phyloP scores from a whole-genome alignment of 2,113 vertebrate species.

The Orycteropus afer region DNA sequence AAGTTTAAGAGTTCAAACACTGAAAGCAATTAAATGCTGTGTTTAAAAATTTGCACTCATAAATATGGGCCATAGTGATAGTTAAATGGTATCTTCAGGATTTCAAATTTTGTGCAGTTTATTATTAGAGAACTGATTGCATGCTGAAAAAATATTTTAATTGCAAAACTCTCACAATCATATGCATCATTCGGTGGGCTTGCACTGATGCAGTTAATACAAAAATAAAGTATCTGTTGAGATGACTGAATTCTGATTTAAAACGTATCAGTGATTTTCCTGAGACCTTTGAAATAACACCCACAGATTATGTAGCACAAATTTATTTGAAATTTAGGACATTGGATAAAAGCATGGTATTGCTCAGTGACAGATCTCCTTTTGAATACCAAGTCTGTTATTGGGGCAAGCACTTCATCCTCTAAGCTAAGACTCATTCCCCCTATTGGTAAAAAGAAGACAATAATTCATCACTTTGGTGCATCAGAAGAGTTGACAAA shows the following conservation, averaged over 20 bases:
- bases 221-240: neutral
- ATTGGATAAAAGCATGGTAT: neutral
- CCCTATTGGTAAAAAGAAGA: neutral
- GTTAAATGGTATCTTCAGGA: neutral
- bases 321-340: neutral
- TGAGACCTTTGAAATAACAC: neutral
- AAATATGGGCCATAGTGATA: neutral
- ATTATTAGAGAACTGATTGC: neutral
- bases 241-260: neutral
- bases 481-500: neutral
- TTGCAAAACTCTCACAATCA: neutral
- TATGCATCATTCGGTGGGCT: neutral
- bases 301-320: neutral
- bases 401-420: neutral
- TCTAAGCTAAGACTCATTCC: neutral
- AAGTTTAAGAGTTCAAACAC: slow-evolving; percentile 10
- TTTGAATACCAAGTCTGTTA: neutral
- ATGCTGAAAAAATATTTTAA: neutral
- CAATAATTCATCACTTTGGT: neutral
- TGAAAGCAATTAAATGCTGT: slow-evolving; percentile 3
- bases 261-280: neutral
- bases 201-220: neutral
- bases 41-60: neutral
- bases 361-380: neutral
- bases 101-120: neutral